phyloP scores from a whole-genome alignment of 1,140 invertebrate genomes.

The Delia radicum region DNA sequence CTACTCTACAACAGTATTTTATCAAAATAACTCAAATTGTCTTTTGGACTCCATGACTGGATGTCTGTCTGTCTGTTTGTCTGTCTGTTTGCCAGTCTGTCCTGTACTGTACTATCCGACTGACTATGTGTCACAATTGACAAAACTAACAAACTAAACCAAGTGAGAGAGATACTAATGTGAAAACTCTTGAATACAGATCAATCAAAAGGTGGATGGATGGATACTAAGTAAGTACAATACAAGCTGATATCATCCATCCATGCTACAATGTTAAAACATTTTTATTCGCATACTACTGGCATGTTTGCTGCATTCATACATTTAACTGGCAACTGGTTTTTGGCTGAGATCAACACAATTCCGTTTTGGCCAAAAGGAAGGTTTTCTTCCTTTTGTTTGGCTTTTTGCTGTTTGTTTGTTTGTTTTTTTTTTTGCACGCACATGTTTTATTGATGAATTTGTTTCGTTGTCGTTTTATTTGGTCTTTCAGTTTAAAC shows the following conservation, averaged over 20 bases:
- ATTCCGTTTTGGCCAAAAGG: background rate
- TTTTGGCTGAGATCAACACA: background rate
- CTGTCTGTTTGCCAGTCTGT: background rate
- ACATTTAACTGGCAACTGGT: no score
- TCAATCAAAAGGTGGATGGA: no score
- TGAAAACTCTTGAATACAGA: no score
- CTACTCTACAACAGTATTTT: background rate
- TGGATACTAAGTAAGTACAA: no score
- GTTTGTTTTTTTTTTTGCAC: background rate
- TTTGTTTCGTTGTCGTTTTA: slow-evolving; percentile 18
- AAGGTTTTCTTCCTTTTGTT: background rate
- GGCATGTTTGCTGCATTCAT: no score
- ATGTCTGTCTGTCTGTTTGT: background rate
- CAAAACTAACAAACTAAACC: background rate
- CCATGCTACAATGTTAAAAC: no score
- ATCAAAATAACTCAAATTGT: background rate
- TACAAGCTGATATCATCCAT: no score
- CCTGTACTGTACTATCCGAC: no score
- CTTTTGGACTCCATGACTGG: background rate
- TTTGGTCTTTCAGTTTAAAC: background rate
- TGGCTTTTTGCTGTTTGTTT: background rate
- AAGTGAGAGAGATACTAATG: no score
- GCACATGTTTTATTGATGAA: slow-evolving; percentile 32
- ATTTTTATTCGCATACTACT: background rate
- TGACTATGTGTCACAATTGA: background rate